Evolutionary conservation across 1,140 invertebrate genomes (phyloP), one percentile per base, ranked within the genome.

Genomic region (Dendrolimus punctatus): DNA sequence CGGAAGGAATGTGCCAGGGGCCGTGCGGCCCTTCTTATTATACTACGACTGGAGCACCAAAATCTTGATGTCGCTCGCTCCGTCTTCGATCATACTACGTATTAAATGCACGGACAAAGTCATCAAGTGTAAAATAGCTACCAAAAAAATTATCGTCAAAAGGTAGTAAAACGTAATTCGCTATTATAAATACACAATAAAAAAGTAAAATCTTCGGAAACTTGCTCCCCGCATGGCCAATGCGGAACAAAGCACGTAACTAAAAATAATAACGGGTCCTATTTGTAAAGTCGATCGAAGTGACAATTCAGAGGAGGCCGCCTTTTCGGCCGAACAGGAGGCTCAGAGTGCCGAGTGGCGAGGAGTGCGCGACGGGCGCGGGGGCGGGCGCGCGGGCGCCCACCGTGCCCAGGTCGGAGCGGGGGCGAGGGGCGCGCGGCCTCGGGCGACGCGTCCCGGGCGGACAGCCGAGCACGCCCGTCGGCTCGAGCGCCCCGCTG

Each of bases 271-370:
- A 6, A 6, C 43, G 7, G 3, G 7, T 45, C 43, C 4, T 6
- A 45, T 8, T 10, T 6, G 6, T 23, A 23, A 23, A 6, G 43
- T 9, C 6, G 7, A 10, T 5, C 43, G n/a, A 3, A 7, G 43
- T 2, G n/a, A 38, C 4, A 38, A 8, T 53, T 60, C 65, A 95
- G 60, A 95, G 89, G 60, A 95, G 88, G 8, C 94, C 94, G 46
- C 94, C 94, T 72, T 95, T 95, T 51, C 94, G 88, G 39, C 94
- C 94, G 77, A 95, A 95, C 7, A 95, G 87, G 62, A 95, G 87
- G 85, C 93, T 95, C 50, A 95, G 90, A 37, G 93, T 94, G 51
- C 94, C 94, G 8, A 95, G 86, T 2, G 93, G 90, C 8, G 92
- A 91, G 5, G 72, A 60, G 54, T 71, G 60, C 0, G 79, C 53